Percentiles rank a stretch among this genome's conserved stretches.
Evolutionary conservation across 1,140 invertebrate genomes (phyloP).

Genomic region (Scaptomyza graminum): DNA sequence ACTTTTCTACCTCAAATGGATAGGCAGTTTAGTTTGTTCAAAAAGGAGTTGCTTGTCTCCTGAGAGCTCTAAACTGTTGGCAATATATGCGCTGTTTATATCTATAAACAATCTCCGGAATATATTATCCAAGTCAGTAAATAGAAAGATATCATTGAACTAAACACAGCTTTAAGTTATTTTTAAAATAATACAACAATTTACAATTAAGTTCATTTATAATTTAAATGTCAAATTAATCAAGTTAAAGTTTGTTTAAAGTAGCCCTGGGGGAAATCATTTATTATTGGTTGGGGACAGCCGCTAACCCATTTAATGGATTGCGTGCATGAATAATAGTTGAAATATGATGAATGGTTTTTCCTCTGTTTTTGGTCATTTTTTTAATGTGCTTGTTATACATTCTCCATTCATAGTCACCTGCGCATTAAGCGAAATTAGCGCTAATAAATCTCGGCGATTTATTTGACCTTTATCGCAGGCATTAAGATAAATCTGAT

Average conservation of each 20-base stretch:
- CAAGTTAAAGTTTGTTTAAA: background rate
- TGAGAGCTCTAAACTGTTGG: background rate
- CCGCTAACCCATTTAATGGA: background rate
- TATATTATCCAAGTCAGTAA: background rate
- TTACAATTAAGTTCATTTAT: background rate
- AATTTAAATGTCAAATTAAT: background rate
- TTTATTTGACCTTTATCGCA: slow-evolving; percentile 71
- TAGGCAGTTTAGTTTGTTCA: background rate
- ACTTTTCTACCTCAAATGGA: background rate
- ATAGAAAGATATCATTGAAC: too few relatives aligned
- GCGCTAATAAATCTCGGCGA: slow-evolving; percentile 60
- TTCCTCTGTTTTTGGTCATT: background rate
- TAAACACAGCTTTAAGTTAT: too few relatives aligned
- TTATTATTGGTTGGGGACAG: too few relatives aligned
- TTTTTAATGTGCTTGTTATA: slow-evolving; percentile 12
- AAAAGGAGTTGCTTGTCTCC: background rate
- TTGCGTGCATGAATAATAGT: background rate
- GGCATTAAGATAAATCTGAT: slow-evolving; percentile 69
- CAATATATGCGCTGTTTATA: background rate
- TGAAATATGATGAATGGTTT: slow-evolving; percentile 6
- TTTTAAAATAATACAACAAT: too few relatives aligned
- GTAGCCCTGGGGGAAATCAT: too few relatives aligned
- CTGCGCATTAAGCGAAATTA: slow-evolving; percentile 48
- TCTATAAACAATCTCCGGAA: background rate
- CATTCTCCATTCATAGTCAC: slow-evolving; percentile 28